Conservation (phyloP, 2,797 vertebrate genomes). For the Phrynocephalus forsythii region DNA sequence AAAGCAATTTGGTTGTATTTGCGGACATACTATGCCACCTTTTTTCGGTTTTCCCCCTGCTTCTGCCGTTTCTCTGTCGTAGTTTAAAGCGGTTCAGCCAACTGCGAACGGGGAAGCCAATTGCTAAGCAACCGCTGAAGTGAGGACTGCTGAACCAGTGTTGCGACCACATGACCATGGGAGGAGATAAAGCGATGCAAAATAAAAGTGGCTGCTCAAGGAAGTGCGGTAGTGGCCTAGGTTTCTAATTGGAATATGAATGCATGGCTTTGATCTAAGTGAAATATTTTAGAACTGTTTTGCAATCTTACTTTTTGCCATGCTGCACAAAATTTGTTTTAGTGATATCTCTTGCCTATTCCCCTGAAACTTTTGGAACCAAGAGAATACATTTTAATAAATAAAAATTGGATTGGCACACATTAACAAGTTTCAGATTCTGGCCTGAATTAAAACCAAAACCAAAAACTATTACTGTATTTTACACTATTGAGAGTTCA, state of each 20-base stretch:
- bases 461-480: constrained; percentile 58
- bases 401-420: constrained; percentile 57
- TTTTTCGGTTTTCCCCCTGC: too few relatives aligned
- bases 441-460: constrained; percentile 50
- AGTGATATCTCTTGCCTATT: neutral
- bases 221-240: too few relatives aligned
- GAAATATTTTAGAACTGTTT: neutral
- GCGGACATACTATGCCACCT: too few relatives aligned
- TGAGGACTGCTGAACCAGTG: too few relatives aligned
- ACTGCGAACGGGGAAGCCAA: too few relatives aligned
- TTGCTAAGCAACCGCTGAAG: too few relatives aligned
- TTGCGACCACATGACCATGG: too few relatives aligned
- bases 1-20: too few relatives aligned
- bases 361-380: neutral
- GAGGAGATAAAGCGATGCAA: too few relatives aligned
- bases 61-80: too few relatives aligned
- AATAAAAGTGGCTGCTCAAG: too few relatives aligned
- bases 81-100: too few relatives aligned
- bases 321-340: neutral
- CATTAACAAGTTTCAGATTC: constrained; percentile 54
- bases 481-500: constrained; percentile 68
- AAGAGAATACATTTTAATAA: constrained; percentile 38
- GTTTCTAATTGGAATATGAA: neutral
- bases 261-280: neutral
- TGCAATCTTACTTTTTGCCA: neutral